phyloP scores from a whole-genome alignment of 1,140 invertebrate genomes.

The Listronotus oregonensis region DNA sequence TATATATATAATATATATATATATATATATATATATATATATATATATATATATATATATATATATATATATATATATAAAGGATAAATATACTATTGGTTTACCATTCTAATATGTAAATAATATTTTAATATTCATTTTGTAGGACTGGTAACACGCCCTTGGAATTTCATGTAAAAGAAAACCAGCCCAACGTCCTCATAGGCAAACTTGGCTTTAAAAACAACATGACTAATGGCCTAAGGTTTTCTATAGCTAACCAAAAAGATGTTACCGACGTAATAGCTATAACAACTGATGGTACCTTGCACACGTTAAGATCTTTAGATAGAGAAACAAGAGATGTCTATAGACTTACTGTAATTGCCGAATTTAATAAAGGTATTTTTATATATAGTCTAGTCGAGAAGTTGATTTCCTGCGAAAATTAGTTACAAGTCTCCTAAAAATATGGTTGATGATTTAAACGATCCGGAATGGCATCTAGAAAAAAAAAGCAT shows the following conservation, averaged over 20 bases:
- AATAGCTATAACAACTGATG: slow-evolving; percentile 76
- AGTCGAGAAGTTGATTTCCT: too few species aligned
- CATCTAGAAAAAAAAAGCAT: too few species aligned
- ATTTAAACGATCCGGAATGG: too few species aligned
- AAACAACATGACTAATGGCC: slow-evolving; percentile 60
- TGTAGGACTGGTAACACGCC: slow-evolving; percentile 67
- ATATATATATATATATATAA: too few species aligned
- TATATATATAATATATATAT: too few species aligned
- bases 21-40: too few species aligned
- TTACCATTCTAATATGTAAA: too few species aligned
- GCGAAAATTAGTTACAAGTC: too few species aligned
- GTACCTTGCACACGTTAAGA: slow-evolving; percentile 75
- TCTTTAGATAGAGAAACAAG: slow-evolving; percentile 78
- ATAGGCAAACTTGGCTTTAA: slow-evolving; percentile 75
- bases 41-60: too few species aligned
- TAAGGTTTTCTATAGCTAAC: slow-evolving; percentile 77
- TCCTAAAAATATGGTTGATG: too few species aligned
- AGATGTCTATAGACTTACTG: slow-evolving; percentile 75
- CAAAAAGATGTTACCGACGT: slow-evolving; percentile 76
- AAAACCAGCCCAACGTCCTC: slow-evolving; percentile 75
- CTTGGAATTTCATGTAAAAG: slow-evolving; percentile 75
- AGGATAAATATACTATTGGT: too few species aligned
- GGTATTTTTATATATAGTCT: slow-evolving; percentile 53
- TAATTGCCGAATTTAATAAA: slow-evolving; percentile 75
- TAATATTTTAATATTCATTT: too few species aligned